A percentile compares a stretch with the other conserved stretches of the same genome.
Conservation (phyloP, 1,140 invertebrate genomes). For the Samia ricini region DNA sequence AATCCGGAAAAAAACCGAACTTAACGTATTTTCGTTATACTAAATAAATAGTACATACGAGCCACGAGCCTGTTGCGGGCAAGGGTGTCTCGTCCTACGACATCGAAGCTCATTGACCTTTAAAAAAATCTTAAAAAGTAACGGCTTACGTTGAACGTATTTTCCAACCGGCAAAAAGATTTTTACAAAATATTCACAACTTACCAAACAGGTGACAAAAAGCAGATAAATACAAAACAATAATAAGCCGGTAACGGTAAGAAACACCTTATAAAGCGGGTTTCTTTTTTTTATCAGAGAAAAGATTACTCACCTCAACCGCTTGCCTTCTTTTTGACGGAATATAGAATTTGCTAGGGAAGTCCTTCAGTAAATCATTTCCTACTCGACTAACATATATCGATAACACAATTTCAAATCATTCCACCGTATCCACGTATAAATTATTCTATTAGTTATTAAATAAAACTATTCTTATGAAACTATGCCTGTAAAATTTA, state of each 20-base stretch:
- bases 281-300: conserved; percentile 21
- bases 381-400: background rate
- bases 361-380: background rate
- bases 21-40: conserved; percentile 11
- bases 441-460: too few relatives aligned
- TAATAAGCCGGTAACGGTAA: background rate
- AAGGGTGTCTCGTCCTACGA: conserved; percentile 24
- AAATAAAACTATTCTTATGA: too few relatives aligned
- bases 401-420: too few relatives aligned
- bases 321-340: conserved; percentile 46
- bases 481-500: too few relatives aligned
- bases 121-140: conserved; percentile 69
- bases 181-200: conserved; percentile 16
- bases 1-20: conserved; percentile 23
- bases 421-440: too few relatives aligned
- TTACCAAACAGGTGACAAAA: conserved; percentile 6
- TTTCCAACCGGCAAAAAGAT: conserved; percentile 31
- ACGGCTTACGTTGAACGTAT: conserved; percentile 43
- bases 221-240: background rate
- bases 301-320: conserved; percentile 50
- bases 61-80: conserved; percentile 19
- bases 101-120: conserved; percentile 60
- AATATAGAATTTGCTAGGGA: conserved; percentile 22
- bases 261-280: background rate
- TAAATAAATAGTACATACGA: conserved; percentile 15